Conservation (phyloP, 92 coral and sea anemone genomes). For the Phenganax subtilis region DNA sequence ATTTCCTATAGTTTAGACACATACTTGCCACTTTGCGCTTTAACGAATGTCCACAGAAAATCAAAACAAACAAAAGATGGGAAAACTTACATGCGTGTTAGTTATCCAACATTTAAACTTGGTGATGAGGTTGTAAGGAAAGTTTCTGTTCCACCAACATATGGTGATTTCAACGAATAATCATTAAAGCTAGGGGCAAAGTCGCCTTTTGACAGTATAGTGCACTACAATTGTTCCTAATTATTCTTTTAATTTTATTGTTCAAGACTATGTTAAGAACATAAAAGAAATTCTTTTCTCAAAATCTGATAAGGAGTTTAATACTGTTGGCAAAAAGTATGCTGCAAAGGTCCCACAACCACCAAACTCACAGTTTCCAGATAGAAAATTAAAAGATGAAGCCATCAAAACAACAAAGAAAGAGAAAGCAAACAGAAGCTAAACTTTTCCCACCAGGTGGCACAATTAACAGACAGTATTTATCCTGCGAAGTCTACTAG, state of each 20-base stretch:
- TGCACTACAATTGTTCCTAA: not conserved
- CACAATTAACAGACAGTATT: not conserved
- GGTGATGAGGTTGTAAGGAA: constrained; percentile 18
- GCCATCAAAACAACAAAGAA: not conserved
- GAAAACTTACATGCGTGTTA: constrained; percentile 1
- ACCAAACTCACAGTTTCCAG: no score
- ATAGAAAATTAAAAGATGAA: no score
- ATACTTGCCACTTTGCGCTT: constrained; percentile 9
- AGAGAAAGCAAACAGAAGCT: not conserved
- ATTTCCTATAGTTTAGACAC: constrained; percentile 2
- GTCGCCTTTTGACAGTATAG: not conserved
- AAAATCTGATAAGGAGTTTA: not conserved
- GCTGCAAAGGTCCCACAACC: constrained; percentile 1
- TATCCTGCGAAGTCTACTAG: not conserved
- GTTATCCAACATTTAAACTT: constrained; percentile 14
- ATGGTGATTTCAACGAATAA: not conserved
- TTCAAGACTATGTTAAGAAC: constrained; percentile 6
- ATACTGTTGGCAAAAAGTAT: not conserved
- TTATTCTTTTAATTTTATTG: not conserved
- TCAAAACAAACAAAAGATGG: not conserved
- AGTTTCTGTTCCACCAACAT: constrained; percentile 20
- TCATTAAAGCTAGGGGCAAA: not conserved
- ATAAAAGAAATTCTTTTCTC: constrained; percentile 8
- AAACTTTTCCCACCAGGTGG: constrained; percentile 8
- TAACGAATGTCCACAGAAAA: constrained; percentile 8